Conservation (phyloP, 2,797 vertebrate species). For the Cyprinella venusta region DNA sequence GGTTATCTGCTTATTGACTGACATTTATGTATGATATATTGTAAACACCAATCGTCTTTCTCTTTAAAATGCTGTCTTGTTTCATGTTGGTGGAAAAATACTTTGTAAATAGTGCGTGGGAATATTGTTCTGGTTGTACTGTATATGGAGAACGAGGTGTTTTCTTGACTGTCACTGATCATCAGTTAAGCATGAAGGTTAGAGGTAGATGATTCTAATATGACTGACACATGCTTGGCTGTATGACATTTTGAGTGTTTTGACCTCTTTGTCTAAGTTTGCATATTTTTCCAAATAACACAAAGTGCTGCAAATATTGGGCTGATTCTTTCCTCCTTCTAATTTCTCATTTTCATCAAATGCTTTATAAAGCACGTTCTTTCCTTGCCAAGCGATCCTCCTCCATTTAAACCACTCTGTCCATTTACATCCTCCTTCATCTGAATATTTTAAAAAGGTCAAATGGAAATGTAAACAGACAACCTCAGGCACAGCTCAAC, state of each 20-base stretch:
- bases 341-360: constrained; percentile 51
- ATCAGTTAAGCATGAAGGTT: constrained; percentile 17
- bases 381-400: neutral
- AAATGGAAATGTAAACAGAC: constrained; percentile 43
- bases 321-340: constrained; percentile 6
- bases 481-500: constrained; percentile 66
- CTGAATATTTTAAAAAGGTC: constrained; percentile 68
- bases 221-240: constrained; percentile 30
- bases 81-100: constrained; percentile 6
- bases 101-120: constrained; percentile 38
- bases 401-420: neutral
- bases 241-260: constrained; percentile 45
- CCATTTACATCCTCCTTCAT: neutral
- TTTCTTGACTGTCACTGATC: constrained; percentile 27
- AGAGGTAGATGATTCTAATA: constrained; percentile 23
- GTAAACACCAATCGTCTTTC: constrained; percentile 7
- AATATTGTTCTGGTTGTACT: constrained; percentile 40
- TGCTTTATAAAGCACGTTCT: constrained; percentile 51
- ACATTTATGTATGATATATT: constrained; percentile 7
- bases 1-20: neutral
- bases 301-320: constrained; percentile 62
- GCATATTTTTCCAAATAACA: constrained; percentile 70
- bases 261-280: constrained; percentile 50
- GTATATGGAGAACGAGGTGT: constrained; percentile 28
- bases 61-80: constrained; percentile 21